phyloP scores from a whole-genome alignment of 2,888 invertebrate species.

The Acrocyrtus sp. region DNA sequence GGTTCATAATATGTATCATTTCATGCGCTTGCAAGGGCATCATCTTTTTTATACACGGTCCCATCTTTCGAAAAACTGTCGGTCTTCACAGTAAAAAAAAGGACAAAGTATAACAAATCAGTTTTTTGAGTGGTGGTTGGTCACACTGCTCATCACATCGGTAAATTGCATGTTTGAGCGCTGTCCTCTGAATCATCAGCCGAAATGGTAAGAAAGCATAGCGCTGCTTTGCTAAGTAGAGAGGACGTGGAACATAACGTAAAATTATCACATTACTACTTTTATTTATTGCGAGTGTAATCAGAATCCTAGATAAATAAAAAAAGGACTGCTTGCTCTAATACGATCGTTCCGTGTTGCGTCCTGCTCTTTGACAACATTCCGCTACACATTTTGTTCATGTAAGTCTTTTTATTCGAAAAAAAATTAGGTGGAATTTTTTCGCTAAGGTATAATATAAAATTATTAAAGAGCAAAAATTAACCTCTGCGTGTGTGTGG shows the following conservation, averaged over 20 bases:
- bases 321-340: constrained; percentile 1
- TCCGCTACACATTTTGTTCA: background rate
- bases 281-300: background rate
- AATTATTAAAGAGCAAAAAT: constrained; percentile 23
- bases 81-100: background rate
- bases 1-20: constrained; percentile 28
- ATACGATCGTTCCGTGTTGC: no score
- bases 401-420: background rate
- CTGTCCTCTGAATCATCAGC: no score
- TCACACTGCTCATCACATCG: no score
- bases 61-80: constrained; percentile 7
- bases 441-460: no score
- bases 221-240: background rate
- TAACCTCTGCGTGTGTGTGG: constrained; percentile 38
- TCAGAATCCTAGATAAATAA: background rate
- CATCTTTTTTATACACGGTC: constrained; percentile 14
- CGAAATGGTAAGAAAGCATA: no score
- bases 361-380: constrained; percentile 10
- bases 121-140: constrained; percentile 15
- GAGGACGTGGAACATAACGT: background rate
- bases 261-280: constrained; percentile 18
- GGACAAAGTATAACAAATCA: constrained; percentile 25
- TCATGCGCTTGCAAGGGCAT: constrained; percentile 25
- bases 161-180: no score
- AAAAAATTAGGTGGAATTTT: no score